A percentile compares a stretch with the other conserved stretches of the same genome.
Evolutionary conservation across 92 coral and sea anemone species (phyloP).

Genomic region (Muricea muricata): DNA sequence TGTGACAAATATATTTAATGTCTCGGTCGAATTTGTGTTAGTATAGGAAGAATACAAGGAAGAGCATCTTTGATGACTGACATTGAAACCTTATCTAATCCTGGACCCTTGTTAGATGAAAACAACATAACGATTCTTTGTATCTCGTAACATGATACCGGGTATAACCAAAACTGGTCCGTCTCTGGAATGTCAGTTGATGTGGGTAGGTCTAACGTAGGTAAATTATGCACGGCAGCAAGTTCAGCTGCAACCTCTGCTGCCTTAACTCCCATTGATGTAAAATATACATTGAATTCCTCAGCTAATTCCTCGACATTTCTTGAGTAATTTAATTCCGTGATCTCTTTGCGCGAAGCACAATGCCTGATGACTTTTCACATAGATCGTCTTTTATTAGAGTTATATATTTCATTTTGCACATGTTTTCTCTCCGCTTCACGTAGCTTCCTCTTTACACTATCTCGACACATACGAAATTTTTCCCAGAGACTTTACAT

Average conservation of each 20-base stretch:
- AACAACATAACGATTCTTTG: conserved; percentile 43
- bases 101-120: conserved; percentile 53
- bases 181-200: background rate
- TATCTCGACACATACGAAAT: background rate
- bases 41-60: no score
- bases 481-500: background rate
- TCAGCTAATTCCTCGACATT: conserved; percentile 39
- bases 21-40: no score
- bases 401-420: background rate
- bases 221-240: background rate
- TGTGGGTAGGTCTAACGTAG: no score
- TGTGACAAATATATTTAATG: no score
- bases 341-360: conserved; percentile 34
- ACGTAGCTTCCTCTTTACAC: conserved; percentile 17
- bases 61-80: no score
- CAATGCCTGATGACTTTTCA: conserved; percentile 46
- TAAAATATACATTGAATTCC: conserved; percentile 36
- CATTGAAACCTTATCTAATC: conserved; percentile 41
- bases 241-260: conserved; percentile 10
- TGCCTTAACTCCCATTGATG: conserved; percentile 20
- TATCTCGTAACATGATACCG: conserved; percentile 51
- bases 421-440: conserved; percentile 48
- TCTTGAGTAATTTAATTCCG: conserved; percentile 38
- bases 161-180: conserved; percentile 35
- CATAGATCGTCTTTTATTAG: conserved; percentile 8